A percentile compares a stretch with the other conserved stretches of the same genome.
Evolutionary conservation across 92 coral and sea anemone genomes (phyloP).

Genomic region (Porites lobata): DNA sequence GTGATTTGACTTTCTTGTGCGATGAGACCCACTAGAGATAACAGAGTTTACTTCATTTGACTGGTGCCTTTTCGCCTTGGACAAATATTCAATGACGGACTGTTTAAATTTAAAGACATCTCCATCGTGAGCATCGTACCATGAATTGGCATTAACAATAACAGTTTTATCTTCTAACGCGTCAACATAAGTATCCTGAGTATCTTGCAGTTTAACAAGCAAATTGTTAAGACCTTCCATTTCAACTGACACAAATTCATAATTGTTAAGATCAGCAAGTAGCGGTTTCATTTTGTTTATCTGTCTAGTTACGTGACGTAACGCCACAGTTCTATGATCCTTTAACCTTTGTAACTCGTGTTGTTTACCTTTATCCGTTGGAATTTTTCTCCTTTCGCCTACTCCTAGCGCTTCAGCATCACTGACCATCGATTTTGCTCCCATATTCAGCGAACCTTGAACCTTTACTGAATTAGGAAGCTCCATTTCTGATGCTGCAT

Average conservation of each 20-base stretch:
- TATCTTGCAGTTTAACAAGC: slow-evolving; percentile 27
- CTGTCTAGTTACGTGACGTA: slow-evolving; percentile 38
- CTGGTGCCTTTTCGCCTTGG: slow-evolving; percentile 27
- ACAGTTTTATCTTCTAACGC: background rate
- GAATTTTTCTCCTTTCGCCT: too few relatives aligned
- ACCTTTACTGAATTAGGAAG: too few relatives aligned
- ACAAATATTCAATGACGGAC: slow-evolving; percentile 41
- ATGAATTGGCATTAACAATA: slow-evolving; percentile 34
- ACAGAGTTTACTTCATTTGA: background rate
- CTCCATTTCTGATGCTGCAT: too few relatives aligned
- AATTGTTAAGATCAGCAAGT: slow-evolving; percentile 22
- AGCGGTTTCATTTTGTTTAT: slow-evolving; percentile 60
- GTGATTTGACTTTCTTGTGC: slow-evolving; percentile 33
- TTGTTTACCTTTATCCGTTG: too few relatives aligned
- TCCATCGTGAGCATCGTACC: slow-evolving; percentile 53
- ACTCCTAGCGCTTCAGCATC: too few relatives aligned
- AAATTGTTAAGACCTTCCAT: slow-evolving; percentile 38
- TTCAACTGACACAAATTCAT: slow-evolving; percentile 51
- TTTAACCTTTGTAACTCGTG: background rate
- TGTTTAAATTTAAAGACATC: slow-evolving; percentile 43
- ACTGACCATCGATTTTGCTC: too few relatives aligned
- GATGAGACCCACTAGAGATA: background rate
- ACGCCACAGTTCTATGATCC: slow-evolving; percentile 8
- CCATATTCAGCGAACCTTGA: too few relatives aligned
- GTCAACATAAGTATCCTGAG: slow-evolving; percentile 29